Base-by-base conservation (phyloP, 2,797 vertebrate genomes). In the Parauchenoglanis punctatus region DNA sequence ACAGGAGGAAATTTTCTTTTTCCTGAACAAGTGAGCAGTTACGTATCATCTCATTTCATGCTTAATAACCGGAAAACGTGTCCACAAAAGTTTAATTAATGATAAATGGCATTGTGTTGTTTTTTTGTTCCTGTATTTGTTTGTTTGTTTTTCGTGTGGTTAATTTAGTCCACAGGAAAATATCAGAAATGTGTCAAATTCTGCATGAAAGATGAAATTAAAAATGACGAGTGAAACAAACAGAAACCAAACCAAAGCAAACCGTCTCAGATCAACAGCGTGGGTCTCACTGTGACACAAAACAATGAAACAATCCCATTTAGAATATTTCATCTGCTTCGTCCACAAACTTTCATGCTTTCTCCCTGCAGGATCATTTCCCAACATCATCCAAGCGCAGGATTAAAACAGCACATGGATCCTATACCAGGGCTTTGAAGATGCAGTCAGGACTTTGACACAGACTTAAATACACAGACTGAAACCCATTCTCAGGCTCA, bases 1-100 rank as follows among this genome's bases (percentile, higher is more conserved):
- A 86, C 84, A 92, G 90, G 87, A 93, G 88, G 85, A 93, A 91
- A 92, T 28, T 82, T 18, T 28, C 46, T 46, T 46, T 46, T 46
- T 46, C 31, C 56, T 1, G 2, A 81, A 61, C 35, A 59, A 61
- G 49, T 54, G 75, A 28, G 8, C 54, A 61, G 28, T 58, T 58
- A 35, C 4, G 2, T 20, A 17, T 65, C 59, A 7, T 11, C 23
- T 65, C 25, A 49, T 65, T 65, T 82, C 59, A n/a, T 7, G 4
- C 40, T 15, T n/a, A 25, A 7, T 11, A 4, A 82, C 18, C 7
- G 11, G 4, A 81, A 56, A 28, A 78, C 4, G 18, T 15, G 0
- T 28, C 49, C 75, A 54, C 4, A 7, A 54, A 73, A 13, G 15
- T 23, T 80, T 80, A 2, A 0, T 12, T 40, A 12, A 59, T 11